These are phyloP conservation scores for Dioctria rufipes DNA, from an alignment of 2,888 invertebrate species.

Conservation along the genomic window DNA sequence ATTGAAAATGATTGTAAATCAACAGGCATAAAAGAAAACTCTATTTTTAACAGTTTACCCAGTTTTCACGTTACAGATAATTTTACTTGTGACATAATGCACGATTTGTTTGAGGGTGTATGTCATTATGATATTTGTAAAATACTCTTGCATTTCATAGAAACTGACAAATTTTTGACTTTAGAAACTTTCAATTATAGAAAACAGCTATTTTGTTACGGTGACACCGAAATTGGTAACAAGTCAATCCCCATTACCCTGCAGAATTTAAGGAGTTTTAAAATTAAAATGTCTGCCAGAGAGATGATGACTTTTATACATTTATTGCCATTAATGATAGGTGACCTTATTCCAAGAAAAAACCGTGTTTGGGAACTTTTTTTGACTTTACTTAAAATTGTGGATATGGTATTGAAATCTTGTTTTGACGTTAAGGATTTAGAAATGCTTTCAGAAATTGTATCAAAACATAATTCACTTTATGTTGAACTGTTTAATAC, in stretches of 20 bases:
- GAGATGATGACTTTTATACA: neutral
- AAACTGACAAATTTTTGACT: conserved; percentile 22
- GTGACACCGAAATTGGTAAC: conserved; percentile 16
- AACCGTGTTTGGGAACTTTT: conserved; percentile 57
- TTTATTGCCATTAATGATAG: neutral
- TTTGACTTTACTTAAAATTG: conserved; percentile 55
- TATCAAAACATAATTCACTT: conserved; percentile 52
- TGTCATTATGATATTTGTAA: conserved; percentile 61
- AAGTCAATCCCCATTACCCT: neutral
- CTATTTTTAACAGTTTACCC: conserved; percentile 50
- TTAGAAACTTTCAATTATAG: conserved; percentile 41
- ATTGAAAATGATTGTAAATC: neutral
- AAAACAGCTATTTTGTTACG: conserved; percentile 40
- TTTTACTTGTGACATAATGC: conserved; percentile 61
- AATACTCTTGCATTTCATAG: conserved; percentile 46
- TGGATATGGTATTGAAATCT: conserved; percentile 55
- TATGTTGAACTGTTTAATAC: conserved; percentile 56
- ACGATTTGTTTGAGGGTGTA: conserved; percentile 61
- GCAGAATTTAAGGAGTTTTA: conserved; percentile 5
- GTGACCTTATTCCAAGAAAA: neutral
- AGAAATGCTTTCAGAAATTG: conserved; percentile 46
- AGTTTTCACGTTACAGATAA: conserved; percentile 59
- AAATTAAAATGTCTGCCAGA: conserved; percentile 14
- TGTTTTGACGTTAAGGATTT: conserved; percentile 49
- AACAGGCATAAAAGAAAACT: conserved; percentile 40